Percentiles rank a stretch among this genome's conserved stretches.
phyloP scores from a whole-genome alignment of 92 coral and sea anemone species.

The Epizoanthus stellaris region DNA sequence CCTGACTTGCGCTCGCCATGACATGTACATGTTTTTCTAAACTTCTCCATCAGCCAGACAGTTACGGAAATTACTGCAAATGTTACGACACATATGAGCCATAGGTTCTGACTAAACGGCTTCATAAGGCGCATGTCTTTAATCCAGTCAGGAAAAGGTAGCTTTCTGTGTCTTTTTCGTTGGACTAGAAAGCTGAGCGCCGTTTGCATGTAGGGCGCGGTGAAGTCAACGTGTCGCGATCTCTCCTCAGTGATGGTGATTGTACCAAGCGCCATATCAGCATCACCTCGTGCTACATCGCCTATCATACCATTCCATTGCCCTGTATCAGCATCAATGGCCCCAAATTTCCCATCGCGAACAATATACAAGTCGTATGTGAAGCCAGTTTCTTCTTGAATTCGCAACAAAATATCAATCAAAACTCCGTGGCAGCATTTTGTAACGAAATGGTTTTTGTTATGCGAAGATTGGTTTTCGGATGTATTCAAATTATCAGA shows the following conservation, averaged over 20 bases:
- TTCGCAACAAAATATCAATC: slow-evolving; percentile 72
- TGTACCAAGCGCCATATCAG: slow-evolving; percentile 89
- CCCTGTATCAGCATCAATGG: slow-evolving; percentile 65
- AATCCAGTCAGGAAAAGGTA: slow-evolving; percentile 66
- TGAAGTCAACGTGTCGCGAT: slow-evolving; percentile 76
- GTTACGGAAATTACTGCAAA: slow-evolving; percentile 60
- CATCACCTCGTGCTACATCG: slow-evolving; percentile 81
- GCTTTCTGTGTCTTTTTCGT: slow-evolving; percentile 50
- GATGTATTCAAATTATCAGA: neutral
- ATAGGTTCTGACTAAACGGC: slow-evolving; percentile 75
- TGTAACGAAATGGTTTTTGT: slow-evolving; percentile 15
- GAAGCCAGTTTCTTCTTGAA: slow-evolving; percentile 67
- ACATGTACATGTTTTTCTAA: slow-evolving; percentile 17
- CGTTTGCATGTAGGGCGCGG: slow-evolving; percentile 82
- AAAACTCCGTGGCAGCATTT: slow-evolving; percentile 79
- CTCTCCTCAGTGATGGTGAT: slow-evolving; percentile 87
- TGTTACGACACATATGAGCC: slow-evolving; percentile 76
- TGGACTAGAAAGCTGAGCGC: slow-evolving; percentile 75
- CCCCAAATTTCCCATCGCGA: slow-evolving; percentile 87
- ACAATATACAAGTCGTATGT: slow-evolving; percentile 82
- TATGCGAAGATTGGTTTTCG: neutral
- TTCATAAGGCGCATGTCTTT: slow-evolving; percentile 82
- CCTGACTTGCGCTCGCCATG: slow-evolving; percentile 54
- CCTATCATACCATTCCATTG: slow-evolving; percentile 94
- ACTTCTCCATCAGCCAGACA: slow-evolving; percentile 77